Evolutionary conservation across 2,797 vertebrate genomes (phyloP).

Genomic region (Serranus cabrilla): DNA sequence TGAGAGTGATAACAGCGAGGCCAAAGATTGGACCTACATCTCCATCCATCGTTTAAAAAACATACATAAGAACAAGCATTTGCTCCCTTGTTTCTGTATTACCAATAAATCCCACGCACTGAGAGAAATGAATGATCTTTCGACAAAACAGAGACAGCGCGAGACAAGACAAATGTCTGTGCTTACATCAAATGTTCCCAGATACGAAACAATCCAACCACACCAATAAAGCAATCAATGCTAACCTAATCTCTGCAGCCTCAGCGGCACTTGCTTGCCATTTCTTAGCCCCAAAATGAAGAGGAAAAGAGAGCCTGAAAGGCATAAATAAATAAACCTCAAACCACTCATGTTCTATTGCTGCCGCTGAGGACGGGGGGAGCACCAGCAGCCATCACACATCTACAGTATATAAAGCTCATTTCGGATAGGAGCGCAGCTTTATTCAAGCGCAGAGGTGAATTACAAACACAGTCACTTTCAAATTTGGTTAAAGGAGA

Average conservation of each 20-base stretch:
- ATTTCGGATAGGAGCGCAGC: constrained; percentile 49
- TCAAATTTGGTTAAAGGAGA: constrained; percentile 70
- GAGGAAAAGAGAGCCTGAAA: constrained; percentile 79
- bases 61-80: constrained; percentile 29
- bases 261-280: constrained; percentile 75
- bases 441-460: constrained; percentile 65
- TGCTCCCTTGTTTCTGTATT: constrained; percentile 37
- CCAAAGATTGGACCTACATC: constrained; percentile 45
- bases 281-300: constrained; percentile 82
- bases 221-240: constrained; percentile 85
- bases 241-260: constrained; percentile 81
- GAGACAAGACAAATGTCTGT: constrained; percentile 83
- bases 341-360: constrained; percentile 73
- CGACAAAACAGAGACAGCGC: constrained; percentile 68
- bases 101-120: constrained; percentile 73
- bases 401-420: constrained; percentile 66
- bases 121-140: constrained; percentile 79
- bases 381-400: constrained; percentile 51
- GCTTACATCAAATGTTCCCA: constrained; percentile 79
- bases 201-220: constrained; percentile 81
- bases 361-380: constrained; percentile 60
- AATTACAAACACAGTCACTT: constrained; percentile 70
- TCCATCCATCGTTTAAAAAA: constrained; percentile 39
- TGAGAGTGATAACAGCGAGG: constrained; percentile 61
- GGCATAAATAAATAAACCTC: constrained; percentile 85